These are phyloP conservation scores for Chironomus tepperi DNA, from an alignment of 1,140 invertebrate genomes.

Conservation along the genomic window DNA sequence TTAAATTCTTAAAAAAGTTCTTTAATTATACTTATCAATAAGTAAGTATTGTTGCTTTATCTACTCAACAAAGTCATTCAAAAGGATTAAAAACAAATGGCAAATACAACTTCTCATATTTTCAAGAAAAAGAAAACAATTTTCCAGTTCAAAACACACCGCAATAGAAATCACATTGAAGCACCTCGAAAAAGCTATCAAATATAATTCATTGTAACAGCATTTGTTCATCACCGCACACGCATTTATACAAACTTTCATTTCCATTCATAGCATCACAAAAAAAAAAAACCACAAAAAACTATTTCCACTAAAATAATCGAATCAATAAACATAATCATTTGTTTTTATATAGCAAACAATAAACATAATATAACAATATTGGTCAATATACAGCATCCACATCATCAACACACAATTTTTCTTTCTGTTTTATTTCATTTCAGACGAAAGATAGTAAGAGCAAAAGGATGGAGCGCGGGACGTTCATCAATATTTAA, in stretches of 20 bases:
- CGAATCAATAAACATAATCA: conserved; percentile 9
- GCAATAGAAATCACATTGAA: background rate
- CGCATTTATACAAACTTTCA: background rate
- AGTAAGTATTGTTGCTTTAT: no score
- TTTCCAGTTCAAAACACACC: background rate
- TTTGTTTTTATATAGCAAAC: background rate
- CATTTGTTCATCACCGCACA: background rate
- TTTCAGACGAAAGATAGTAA: no score
- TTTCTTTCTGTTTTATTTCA: no score
- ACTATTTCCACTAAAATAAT: conserved; percentile 14
- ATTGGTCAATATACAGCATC: no score
- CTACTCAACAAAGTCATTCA: no score
- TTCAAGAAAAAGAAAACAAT: background rate
- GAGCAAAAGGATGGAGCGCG: no score
- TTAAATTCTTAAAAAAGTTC: no score
- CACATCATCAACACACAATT: no score
- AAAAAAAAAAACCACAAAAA: background rate
- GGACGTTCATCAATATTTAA: background rate
- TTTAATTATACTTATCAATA: no score
- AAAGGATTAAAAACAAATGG: no score
- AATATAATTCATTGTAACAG: background rate
- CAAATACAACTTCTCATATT: no score
- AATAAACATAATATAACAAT: background rate
- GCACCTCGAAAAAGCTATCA: background rate
- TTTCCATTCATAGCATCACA: background rate